Base-by-base conservation (phyloP, 2,888 invertebrate species). In the Ptychoptera albimana region DNA sequence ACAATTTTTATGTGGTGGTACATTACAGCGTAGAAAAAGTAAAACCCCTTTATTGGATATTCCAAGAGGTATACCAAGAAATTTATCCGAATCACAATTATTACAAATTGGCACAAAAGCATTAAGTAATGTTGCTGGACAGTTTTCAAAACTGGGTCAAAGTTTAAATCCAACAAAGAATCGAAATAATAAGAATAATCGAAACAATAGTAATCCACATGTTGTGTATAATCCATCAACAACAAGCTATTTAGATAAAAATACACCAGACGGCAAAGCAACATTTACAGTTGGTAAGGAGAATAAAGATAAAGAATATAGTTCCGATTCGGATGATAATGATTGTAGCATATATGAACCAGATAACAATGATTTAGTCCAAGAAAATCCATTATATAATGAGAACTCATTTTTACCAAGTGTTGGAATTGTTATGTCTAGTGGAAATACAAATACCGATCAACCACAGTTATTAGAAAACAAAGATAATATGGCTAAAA, bases 51-150 rank as follows among this genome's bases (percentile, higher is more conserved):
- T 57, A 42, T 41, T 66, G 10, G 60, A 65, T 54, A 58, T 64
- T 35, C 59, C 63, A 43, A 60, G 55, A 49, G 58, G 65, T n/a
- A 64, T 65, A 57, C 64, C 85, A 0, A 70, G 84, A 46, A 88
- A 88, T 58, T 79, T 87, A 10, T 86, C 87, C n/a, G 89, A 89
- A 64, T 83, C 84, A n/a, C 88, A 89, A 57, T 68, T 89, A 4
- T 72, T 82, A 9, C 82, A 83, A 30, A 70, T 88, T 39, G 87
- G 87, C 55, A 79, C 84, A 8, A 87, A 87, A 68, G 89, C 88
- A 40, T 66, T 89, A 46, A 83, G 75, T 49, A 89, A 88, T 59
- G 81, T 89, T 70, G 77, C 83, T 0, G 87, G 86, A 51, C 87
- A 88, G 58, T 84, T 91, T 63, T 85, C 83, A 46, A 87, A 85